A percentile compares a stretch with the other conserved stretches of the same genome.
These are phyloP conservation scores for Hypena proboscidalis DNA, from an alignment of 2,888 invertebrate genomes.

Conservation along the genomic window DNA sequence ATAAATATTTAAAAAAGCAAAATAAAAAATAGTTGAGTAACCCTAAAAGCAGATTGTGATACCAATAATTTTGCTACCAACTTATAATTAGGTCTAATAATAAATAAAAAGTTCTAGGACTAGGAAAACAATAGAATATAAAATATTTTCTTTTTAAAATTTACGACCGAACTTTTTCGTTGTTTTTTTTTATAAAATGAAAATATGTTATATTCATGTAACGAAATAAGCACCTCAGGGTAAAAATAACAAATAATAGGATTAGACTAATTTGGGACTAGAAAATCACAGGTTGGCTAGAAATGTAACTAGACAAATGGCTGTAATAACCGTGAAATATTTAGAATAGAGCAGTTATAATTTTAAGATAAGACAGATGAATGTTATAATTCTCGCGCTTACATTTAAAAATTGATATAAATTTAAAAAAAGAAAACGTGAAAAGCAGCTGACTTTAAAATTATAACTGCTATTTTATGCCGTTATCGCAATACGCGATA, in stretches of 20 bases:
- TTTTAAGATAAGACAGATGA: slow-evolving; percentile 12
- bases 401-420: no score
- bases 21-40: no score
- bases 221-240: slow-evolving; percentile 39
- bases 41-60: no score
- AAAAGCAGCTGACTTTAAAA: slow-evolving; percentile 14
- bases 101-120: slow-evolving; percentile 3
- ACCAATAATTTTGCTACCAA: not conserved
- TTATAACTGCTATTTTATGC: slow-evolving; percentile 21
- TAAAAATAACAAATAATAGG: slow-evolving; percentile 34
- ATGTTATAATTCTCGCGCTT: no score
- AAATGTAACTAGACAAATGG: slow-evolving; percentile 15
- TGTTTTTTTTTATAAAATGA: not conserved
- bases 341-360: slow-evolving; percentile 20
- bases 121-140: slow-evolving; percentile 12
- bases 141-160: slow-evolving; percentile 6
- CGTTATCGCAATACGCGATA: slow-evolving; percentile 26
- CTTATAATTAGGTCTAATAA: not conserved
- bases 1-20: not conserved
- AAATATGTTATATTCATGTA: slow-evolving; percentile 17
- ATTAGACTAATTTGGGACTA: slow-evolving; percentile 39
- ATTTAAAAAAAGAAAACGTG: no score
- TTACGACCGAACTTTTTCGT: not conserved
- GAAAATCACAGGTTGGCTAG: slow-evolving; percentile 26
- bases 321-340: slow-evolving; percentile 12